Base-by-base conservation (phyloP, 2,888 invertebrate genomes). In the Parnassius apollo region DNA sequence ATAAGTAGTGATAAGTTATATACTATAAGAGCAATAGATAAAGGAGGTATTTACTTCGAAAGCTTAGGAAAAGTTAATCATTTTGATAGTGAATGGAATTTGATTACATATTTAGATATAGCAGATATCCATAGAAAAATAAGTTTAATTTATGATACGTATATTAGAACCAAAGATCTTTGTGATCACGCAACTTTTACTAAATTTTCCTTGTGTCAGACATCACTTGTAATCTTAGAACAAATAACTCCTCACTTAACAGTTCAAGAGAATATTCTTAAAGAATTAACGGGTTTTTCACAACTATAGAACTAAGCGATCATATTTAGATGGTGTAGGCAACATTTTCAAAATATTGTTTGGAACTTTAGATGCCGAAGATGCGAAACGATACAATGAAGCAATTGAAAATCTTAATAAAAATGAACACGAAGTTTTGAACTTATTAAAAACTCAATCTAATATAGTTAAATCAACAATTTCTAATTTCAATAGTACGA, bases 21-120 rank as follows among this genome's bases (percentile, higher is more conserved):
- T 61, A 18, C 18, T 60, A 64, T 66, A 63, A 65, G 49, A 55
- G 51, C 48, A 53, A 58, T 69, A 61, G 63, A 66, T 59, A 67
- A 64, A 53, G 62, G 64, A 48, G 66, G 64, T 42, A 69, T 62
- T 55, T 62, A 66, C 57, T 69, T 67, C 59, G 64, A 67, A 63
- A 56, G 67, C 51, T 49, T 69, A 66, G 71, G 69, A 18, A 42
- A 67, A 68, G 66, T 67, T 42, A 69, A 69, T 64, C 65, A 69
- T 60, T 68, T n/a, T n/a, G n/a, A n/a, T n/a, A n/a, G n/a, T 11
- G 66, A 67, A 66, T 69, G 69, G 68, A 69, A 59, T 56, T 52
- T 71, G 46, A 46, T 70, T 60, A 67, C 61, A 8, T 69, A 68
- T 64, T 60, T 69, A 53, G 25, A 66, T 62, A 62, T 69, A 50